Evolutionary conservation across 2,888 invertebrate genomes (phyloP).

Genomic region (Eulithis testata): DNA sequence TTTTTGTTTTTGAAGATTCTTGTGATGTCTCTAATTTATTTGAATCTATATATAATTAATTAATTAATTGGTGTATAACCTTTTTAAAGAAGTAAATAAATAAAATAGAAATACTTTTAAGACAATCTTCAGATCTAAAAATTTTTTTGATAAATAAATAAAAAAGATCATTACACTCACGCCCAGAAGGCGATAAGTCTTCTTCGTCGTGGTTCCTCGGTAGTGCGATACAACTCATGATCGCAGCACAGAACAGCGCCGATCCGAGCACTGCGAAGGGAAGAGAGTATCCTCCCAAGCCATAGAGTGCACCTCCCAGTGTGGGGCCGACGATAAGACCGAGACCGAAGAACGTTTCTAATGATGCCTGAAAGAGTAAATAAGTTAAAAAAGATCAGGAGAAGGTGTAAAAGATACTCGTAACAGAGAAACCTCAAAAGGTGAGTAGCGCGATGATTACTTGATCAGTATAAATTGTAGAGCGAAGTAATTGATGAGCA

Average conservation of each 20-base stretch:
- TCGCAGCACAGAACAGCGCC: constrained; percentile 89
- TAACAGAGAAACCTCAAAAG: not conserved
- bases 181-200: constrained; percentile 84
- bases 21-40: too few relatives aligned
- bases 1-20: too few relatives aligned
- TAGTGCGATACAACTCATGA: constrained; percentile 89
- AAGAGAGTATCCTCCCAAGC: constrained; percentile 90
- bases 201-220: constrained; percentile 86
- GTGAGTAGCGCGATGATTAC: too few relatives aligned
- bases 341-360: constrained; percentile 94
- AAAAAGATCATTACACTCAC: constrained; percentile 70
- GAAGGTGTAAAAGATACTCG: too few relatives aligned
- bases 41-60: too few relatives aligned
- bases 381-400: not conserved
- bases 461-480: too few relatives aligned
- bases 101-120: too few relatives aligned
- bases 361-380: constrained; percentile 85
- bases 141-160: not conserved
- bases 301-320: constrained; percentile 93
- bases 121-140: too few relatives aligned
- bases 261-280: constrained; percentile 93
- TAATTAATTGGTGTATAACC: too few relatives aligned
- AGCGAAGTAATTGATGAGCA: too few relatives aligned
- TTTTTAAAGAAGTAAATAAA: too few relatives aligned
- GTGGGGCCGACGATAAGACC: constrained; percentile 96